A percentile compares a stretch with the other conserved stretches of the same genome.
Conservation (phyloP, 2,797 vertebrate genomes). For the Anabacerthia variegaticeps region DNA sequence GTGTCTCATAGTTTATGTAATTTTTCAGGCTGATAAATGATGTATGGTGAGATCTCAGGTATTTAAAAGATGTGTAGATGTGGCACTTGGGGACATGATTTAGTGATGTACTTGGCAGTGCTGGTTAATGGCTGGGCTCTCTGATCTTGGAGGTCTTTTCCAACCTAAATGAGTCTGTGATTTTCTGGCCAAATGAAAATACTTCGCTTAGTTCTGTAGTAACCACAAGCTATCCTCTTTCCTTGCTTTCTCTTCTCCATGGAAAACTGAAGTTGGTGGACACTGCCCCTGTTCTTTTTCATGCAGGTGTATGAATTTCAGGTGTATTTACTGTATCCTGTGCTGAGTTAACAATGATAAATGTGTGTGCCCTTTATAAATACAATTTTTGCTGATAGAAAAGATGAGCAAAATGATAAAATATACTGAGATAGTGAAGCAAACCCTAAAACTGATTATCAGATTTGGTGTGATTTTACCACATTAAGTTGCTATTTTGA, state of each 20-base stretch:
- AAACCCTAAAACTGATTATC: not conserved
- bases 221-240: not conserved
- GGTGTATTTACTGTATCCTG: not conserved
- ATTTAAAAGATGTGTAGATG: not conserved
- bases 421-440: not conserved
- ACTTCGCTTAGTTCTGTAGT: not conserved
- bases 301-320: not conserved
- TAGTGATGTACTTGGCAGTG: not conserved
- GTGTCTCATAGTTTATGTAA: not conserved
- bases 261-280: not conserved
- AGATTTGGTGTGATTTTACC: not conserved
- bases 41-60: not conserved
- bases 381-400: not conserved
- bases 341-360: not conserved
- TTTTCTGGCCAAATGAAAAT: not conserved
- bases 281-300: not conserved
- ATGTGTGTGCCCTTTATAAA: rapidly evolving
- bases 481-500: not conserved
- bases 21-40: not conserved
- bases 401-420: not conserved
- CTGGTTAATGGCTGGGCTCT: not conserved
- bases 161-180: not conserved
- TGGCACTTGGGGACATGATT: not conserved
- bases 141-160: not conserved
- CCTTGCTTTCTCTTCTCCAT: not conserved